A percentile compares a stretch with the other conserved stretches of the same genome.
phyloP scores from a whole-genome alignment of 2,113 vertebrate species.

The Etheostoma cragini region DNA sequence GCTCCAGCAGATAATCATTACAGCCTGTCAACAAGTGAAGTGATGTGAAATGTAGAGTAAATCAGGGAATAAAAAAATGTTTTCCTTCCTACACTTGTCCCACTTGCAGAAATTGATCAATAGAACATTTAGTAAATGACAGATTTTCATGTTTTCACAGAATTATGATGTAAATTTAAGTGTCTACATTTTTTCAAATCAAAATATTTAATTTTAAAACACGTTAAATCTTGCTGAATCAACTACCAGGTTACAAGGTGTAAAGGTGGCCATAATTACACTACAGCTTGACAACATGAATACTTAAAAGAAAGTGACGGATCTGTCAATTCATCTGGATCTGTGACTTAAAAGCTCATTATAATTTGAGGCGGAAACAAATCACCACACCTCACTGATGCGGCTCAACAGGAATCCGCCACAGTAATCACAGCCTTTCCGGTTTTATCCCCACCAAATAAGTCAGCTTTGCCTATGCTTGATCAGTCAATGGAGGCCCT shows the following conservation, averaged over 20 bases:
- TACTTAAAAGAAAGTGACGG: not conserved
- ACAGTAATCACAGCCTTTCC: constrained; percentile 14
- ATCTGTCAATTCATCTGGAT: not conserved
- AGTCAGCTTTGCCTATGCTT: constrained; percentile 15
- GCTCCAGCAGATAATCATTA: not conserved
- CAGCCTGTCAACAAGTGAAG: not conserved
- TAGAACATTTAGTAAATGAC: not conserved
- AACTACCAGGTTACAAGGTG: not conserved
- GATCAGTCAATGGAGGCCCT: constrained; percentile 33
- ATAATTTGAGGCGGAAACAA: not conserved
- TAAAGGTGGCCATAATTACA: not conserved
- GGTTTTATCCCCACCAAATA: constrained; percentile 2
- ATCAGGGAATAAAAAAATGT: not conserved
- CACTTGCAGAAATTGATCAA: not conserved
- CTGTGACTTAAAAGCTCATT: not conserved
- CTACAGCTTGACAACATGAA: not conserved
- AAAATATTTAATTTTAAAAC: not conserved
- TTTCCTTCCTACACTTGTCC: too few relatives aligned
- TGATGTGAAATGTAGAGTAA: not conserved
- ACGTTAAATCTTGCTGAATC: not conserved
- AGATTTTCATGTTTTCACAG: not conserved
- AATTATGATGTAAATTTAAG: not conserved
- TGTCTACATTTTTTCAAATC: not conserved
- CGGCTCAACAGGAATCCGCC: constrained; percentile 22
- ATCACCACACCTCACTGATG: not conserved